Evolutionary conservation across 2,113 vertebrate species (phyloP).

Genomic region (Anser cygnoides): DNA sequence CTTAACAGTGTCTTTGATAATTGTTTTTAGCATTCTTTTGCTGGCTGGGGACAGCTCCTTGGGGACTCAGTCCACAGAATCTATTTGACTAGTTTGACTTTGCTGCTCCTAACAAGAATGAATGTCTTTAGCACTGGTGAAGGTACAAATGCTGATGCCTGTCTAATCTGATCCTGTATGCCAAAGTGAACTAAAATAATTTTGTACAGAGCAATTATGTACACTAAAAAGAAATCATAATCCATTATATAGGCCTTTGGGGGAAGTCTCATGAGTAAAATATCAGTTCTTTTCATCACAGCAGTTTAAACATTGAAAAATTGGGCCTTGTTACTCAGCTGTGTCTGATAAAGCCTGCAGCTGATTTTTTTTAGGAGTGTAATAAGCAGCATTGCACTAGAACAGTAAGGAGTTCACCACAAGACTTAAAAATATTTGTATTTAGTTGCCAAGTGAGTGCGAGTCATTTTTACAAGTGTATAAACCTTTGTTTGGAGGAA

Average conservation of each 20-base stretch:
- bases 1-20: conserved; percentile 81
- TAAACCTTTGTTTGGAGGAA: not conserved
- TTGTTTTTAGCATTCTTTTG: conserved; percentile 69
- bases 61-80: conserved; percentile 69
- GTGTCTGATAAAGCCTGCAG: not conserved
- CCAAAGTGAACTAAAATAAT: not conserved
- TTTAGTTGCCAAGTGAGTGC: not conserved
- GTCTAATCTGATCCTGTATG: not conserved
- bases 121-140: conserved; percentile 66
- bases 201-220: not conserved
- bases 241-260: not conserved
- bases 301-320: not conserved
- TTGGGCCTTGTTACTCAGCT: not conserved
- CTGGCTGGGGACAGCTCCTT: conserved; percentile 42
- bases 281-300: not conserved
- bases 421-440: not conserved
- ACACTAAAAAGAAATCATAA: conserved; percentile 18
- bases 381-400: not conserved
- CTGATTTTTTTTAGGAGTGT: not conserved
- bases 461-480: not conserved
- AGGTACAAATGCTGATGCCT: conserved; percentile 20
- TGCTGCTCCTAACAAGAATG: conserved; percentile 74
- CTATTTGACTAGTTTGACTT: conserved; percentile 71
- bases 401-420: not conserved
- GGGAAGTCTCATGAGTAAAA: not conserved